Evolutionary conservation across 2,113 vertebrate genomes (phyloP).

Genomic region (Donacobius atricapilla): DNA sequence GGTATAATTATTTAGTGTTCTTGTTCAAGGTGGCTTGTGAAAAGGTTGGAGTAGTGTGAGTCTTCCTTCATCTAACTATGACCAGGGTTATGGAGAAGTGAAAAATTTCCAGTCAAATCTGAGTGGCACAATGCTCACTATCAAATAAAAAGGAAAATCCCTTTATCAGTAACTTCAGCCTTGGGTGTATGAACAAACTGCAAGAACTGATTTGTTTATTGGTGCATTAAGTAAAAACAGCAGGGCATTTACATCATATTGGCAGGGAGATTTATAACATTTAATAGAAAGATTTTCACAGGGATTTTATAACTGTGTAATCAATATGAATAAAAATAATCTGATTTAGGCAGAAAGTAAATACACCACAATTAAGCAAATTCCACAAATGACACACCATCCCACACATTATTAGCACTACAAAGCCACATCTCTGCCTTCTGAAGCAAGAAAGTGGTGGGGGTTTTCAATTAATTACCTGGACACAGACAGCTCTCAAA

Average conservation of each 20-base stretch:
- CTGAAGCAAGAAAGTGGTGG: neutral
- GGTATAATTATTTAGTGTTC: neutral
- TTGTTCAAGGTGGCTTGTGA: neutral
- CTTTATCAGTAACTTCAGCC: neutral
- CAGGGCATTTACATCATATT: neutral
- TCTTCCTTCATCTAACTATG: neutral
- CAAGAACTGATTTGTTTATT: neutral
- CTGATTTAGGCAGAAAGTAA: slow-evolving; percentile 34
- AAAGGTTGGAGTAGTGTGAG: neutral
- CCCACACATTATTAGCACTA: neutral
- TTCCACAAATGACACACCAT: neutral
- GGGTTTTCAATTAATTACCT: neutral
- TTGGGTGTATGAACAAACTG: neutral
- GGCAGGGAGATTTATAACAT: neutral
- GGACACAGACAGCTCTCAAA: neutral
- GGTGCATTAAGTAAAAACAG: neutral
- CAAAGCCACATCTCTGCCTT: neutral
- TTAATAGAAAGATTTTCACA: neutral
- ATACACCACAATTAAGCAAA: neutral
- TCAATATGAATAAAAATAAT: slow-evolving; percentile 5
- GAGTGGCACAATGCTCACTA: neutral
- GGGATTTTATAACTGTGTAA: neutral
- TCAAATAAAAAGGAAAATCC: neutral
- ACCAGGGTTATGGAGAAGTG: neutral
- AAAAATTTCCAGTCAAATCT: neutral